phyloP scores from a whole-genome alignment of 1,140 invertebrate genomes.

The Mylabris phalerata region DNA sequence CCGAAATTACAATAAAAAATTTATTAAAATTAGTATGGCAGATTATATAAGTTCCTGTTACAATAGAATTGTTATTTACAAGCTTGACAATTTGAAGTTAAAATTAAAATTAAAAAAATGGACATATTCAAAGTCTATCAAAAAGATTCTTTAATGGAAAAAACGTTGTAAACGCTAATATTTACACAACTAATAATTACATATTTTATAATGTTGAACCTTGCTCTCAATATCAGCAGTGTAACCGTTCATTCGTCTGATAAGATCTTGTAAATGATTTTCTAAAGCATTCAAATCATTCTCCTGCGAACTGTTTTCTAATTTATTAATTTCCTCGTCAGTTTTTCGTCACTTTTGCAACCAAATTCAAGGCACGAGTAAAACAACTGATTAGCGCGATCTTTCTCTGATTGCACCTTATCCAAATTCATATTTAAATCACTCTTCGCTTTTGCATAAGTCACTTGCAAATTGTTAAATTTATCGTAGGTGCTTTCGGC shows the following conservation, averaged over 20 bases:
- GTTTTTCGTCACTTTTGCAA: slow-evolving; percentile 32
- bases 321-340: slow-evolving; percentile 32
- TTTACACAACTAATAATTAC: slow-evolving; percentile 23
- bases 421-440: slow-evolving; percentile 28
- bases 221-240: slow-evolving; percentile 25
- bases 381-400: slow-evolving; percentile 31
- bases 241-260: slow-evolving; percentile 35
- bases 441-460: slow-evolving; percentile 29
- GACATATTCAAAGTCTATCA: slow-evolving; percentile 1
- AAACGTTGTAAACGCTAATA: slow-evolving; percentile 5
- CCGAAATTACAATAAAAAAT: not conserved
- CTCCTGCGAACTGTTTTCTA: slow-evolving; percentile 40
- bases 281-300: slow-evolving; percentile 34
- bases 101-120: not conserved
- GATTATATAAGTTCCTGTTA: slow-evolving; percentile 10
- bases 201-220: slow-evolving; percentile 35
- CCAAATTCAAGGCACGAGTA: slow-evolving; percentile 32
- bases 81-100: slow-evolving; percentile 1
- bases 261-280: slow-evolving; percentile 40
- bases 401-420: slow-evolving; percentile 33
- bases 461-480: slow-evolving; percentile 27
- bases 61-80: slow-evolving; percentile 12
- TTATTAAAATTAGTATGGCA: slow-evolving; percentile 15
- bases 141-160: slow-evolving; percentile 1
- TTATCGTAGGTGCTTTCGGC: slow-evolving; percentile 28